Percentiles rank a stretch among this genome's conserved stretches.
These are phyloP conservation scores for Ophion slaviceki DNA, from an alignment of 2,888 invertebrate species.

Conservation along the genomic window DNA sequence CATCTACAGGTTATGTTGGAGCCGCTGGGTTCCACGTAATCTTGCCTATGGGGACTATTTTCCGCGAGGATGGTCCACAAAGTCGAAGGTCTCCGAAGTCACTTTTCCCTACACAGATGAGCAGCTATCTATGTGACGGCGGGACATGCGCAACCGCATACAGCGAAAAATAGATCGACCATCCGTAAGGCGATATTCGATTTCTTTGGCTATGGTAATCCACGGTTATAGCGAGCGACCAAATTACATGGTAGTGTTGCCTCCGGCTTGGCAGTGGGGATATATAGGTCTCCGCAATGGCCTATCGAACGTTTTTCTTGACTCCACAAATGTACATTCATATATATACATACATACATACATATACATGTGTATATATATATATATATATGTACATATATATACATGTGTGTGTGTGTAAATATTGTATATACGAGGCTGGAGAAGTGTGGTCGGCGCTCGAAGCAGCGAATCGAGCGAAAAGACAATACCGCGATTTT, in stretches of 20 bases:
- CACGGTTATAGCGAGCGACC: conserved; percentile 47
- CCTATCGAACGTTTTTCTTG: conserved; percentile 38
- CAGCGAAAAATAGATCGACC: conserved; percentile 55
- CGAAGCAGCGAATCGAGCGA: conserved; percentile 48
- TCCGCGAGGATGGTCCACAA: too few species aligned
- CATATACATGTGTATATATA: too few species aligned
- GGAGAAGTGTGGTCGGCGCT: conserved; percentile 7
- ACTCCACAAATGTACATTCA: too few species aligned
- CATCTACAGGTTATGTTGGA: too few species aligned
- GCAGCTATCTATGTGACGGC: conserved; percentile 9
- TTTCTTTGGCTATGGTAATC: conserved; percentile 58
- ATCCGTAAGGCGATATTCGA: conserved; percentile 39
- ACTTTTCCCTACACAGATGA: not conserved
- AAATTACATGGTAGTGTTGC: conserved; percentile 66
- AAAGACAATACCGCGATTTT: conserved; percentile 69
- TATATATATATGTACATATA: too few species aligned
- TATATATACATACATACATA: too few species aligned
- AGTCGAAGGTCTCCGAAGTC: too few species aligned
- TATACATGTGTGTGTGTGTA: not conserved
- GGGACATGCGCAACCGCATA: conserved; percentile 24
- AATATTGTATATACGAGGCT: conserved; percentile 27
- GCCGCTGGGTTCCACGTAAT: too few species aligned
- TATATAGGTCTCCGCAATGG: conserved; percentile 50
- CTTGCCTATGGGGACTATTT: too few species aligned
- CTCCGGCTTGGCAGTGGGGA: conserved; percentile 10